These are phyloP conservation scores for Stylophora pistillata DNA, from an alignment of 64 coral and sea anemone species.

Conservation along the genomic window DNA sequence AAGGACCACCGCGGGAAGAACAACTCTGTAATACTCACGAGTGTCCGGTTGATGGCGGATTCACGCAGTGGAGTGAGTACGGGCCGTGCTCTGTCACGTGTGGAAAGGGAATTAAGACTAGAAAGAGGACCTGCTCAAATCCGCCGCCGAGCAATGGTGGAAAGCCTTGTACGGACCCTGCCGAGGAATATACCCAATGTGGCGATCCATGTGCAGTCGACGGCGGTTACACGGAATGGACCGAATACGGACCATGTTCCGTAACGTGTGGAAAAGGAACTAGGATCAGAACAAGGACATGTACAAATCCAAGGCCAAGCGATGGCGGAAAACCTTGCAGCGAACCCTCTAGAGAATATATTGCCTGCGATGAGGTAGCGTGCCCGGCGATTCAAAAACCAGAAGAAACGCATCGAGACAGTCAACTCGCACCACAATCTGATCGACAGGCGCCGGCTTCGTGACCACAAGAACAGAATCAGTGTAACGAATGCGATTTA, in stretches of 20 bases:
- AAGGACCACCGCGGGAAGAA: constrained; percentile 71
- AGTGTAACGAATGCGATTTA: too few species aligned
- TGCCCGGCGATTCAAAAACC: not conserved
- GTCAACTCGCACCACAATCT: not conserved
- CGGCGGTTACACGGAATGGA: not conserved
- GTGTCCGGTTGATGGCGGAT: constrained; percentile 51
- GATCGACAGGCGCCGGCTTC: not conserved
- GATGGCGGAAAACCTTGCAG: constrained; percentile 6
- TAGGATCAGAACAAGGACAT: constrained; percentile 14
- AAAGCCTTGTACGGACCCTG: not conserved
- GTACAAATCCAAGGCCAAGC: constrained; percentile 21
- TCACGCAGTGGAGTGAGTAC: not conserved
- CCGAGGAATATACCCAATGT: not conserved
- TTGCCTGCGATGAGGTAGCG: not conserved
- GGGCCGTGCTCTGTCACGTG: constrained; percentile 18
- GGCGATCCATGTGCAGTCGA: constrained; percentile 44
- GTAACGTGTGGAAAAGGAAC: constrained; percentile 32
- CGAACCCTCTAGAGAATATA: not conserved
- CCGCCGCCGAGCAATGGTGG: constrained; percentile 22
- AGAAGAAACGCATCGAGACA: not conserved
- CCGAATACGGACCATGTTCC: not conserved
- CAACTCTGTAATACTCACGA: constrained; percentile 71
- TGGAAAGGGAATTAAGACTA: constrained; percentile 14
- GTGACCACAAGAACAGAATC: too few species aligned
- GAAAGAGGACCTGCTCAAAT: constrained; percentile 13